Evolutionary conservation across 1,140 invertebrate genomes (phyloP).

Genomic region (Armadillidium nasatum): DNA sequence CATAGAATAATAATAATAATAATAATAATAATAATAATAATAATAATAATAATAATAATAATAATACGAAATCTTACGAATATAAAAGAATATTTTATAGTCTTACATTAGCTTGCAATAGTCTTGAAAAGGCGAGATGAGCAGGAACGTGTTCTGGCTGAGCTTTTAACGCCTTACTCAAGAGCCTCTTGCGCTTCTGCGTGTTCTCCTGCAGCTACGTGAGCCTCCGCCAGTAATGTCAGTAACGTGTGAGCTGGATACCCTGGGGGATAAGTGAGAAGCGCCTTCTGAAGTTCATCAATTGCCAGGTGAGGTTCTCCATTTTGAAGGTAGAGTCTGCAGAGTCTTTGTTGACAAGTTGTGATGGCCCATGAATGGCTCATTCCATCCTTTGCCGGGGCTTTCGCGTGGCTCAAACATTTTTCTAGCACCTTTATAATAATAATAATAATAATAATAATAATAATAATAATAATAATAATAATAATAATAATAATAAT

Average conservation of each 20-base stretch:
- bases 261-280: conserved; percentile 28
- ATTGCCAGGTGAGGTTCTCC: conserved; percentile 30
- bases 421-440: conserved; percentile 40
- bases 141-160: conserved; percentile 82
- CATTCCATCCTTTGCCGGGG: conserved; percentile 37
- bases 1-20: neutral
- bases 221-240: conserved; percentile 78
- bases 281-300: conserved; percentile 30
- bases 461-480: too few relatives aligned
- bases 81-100: too few relatives aligned
- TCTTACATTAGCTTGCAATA: conserved; percentile 82
- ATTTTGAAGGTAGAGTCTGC: conserved; percentile 31
- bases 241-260: conserved; percentile 56
- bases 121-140: conserved; percentile 83
- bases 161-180: conserved; percentile 66
- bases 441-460: neutral
- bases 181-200: conserved; percentile 80
- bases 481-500: too few relatives aligned
- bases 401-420: conserved; percentile 31
- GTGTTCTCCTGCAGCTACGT: conserved; percentile 70
- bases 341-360: conserved; percentile 37
- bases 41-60: too few relatives aligned
- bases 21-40: neutral
- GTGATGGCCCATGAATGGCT: conserved; percentile 39
- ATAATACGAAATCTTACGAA: too few relatives aligned